A percentile compares a stretch with the other conserved stretches of the same genome.
Evolutionary conservation across 2,888 invertebrate genomes (phyloP).

Genomic region (Masnerella sp.): DNA sequence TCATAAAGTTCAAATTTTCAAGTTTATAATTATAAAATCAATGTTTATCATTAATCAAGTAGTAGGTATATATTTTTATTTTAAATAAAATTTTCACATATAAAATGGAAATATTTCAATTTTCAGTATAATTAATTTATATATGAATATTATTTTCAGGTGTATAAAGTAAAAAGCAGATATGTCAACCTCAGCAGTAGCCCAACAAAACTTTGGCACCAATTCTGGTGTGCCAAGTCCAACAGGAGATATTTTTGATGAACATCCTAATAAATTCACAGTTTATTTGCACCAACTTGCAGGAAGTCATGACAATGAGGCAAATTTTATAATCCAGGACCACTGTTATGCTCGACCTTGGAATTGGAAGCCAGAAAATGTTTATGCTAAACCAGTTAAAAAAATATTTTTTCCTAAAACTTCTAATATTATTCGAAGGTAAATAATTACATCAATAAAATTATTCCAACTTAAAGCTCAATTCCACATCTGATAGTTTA

Average conservation of each 20-base stretch:
- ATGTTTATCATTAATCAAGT: no score
- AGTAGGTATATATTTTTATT: no score
- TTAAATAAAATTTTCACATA: no score
- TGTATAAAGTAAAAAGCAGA: not conserved
- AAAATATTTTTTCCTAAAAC: constrained; percentile 78
- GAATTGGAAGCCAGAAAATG: constrained; percentile 83
- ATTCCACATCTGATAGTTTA: no score
- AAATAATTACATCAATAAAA: constrained; percentile 5
- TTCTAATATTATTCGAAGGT: constrained; percentile 42
- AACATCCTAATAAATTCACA: constrained; percentile 78
- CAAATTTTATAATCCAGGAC: constrained; percentile 80
- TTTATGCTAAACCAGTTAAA: constrained; percentile 81
- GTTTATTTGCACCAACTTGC: constrained; percentile 72
- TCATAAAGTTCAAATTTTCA: no score
- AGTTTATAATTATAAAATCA: no score
- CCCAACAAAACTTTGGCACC: constrained; percentile 19
- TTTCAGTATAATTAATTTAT: not conserved
- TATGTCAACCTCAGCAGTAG: constrained; percentile 2
- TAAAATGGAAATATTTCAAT: no score
- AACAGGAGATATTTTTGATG: constrained; percentile 78
- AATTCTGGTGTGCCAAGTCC: constrained; percentile 70
- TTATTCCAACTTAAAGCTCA: no score
- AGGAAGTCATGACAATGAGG: constrained; percentile 73
- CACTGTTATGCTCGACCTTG: constrained; percentile 86
- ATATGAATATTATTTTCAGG: no score